Conservation (phyloP, 2,113 vertebrate genomes). For the Ciconia boyciana region DNA sequence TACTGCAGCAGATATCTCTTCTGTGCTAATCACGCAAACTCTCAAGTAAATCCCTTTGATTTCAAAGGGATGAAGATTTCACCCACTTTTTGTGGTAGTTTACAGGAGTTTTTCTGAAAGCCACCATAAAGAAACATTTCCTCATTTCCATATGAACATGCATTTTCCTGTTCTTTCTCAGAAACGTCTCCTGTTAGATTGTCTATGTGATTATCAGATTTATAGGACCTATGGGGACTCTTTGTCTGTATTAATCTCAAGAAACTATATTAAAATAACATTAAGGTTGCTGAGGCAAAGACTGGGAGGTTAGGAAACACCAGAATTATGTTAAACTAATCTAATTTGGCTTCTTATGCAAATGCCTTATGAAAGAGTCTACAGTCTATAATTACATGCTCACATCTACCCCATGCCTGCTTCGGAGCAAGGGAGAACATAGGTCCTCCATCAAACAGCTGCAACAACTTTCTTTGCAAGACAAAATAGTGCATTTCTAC, state of each 20-base stretch:
- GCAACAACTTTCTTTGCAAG: not conserved
- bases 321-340: conserved; percentile 32
- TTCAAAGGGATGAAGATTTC: conserved; percentile 45
- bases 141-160: not conserved
- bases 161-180: not conserved
- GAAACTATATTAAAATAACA: conserved; percentile 29
- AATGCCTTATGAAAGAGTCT: not conserved
- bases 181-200: not conserved
- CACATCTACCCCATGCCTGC: not conserved
- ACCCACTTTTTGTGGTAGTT: not conserved
- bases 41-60: conserved; percentile 26
- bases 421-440: not conserved
- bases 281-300: conserved; percentile 35
- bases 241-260: conserved; percentile 22
- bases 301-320: conserved; percentile 1
- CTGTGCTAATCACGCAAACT: conserved; percentile 39
- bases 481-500: not conserved
- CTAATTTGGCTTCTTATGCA: conserved; percentile 30
- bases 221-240: conserved; percentile 1
- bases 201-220: conserved; percentile 31
- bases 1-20: not conserved
- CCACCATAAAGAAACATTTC: not conserved
- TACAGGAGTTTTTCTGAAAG: not conserved
- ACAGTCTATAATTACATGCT: not conserved
- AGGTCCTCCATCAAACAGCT: not conserved